Evolutionary conservation across 2,797 vertebrate species (phyloP).

Genomic region (Acridotheres tristis): DNA sequence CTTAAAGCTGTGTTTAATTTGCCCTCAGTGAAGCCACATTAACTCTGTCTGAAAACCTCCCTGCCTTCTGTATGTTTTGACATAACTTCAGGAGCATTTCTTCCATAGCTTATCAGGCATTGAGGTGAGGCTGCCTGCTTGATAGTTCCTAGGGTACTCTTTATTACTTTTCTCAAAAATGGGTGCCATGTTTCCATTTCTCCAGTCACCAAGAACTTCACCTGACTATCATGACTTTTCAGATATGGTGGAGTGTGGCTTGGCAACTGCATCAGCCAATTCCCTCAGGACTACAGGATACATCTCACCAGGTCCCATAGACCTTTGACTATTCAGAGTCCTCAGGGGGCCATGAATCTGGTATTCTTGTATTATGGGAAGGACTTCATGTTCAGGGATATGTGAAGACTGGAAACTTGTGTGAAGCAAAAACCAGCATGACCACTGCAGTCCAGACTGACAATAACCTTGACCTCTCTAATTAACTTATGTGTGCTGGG

Average conservation of each 20-base stretch:
- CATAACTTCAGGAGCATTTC: neutral
- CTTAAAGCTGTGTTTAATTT: neutral
- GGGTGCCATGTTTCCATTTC: neutral
- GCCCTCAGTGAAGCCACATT: neutral
- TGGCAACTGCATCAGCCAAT: neutral
- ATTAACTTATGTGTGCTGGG: neutral
- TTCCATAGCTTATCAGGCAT: neutral
- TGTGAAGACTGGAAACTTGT: neutral
- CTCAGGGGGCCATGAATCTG: no score
- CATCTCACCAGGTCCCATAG: neutral
- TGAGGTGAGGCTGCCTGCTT: neutral
- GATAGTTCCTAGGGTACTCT: neutral
- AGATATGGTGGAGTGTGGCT: neutral
- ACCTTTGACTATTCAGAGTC: neutral
- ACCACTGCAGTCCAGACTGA: neutral
- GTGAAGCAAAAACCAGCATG: neutral
- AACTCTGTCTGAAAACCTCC: neutral
- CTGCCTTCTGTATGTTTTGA: neutral
- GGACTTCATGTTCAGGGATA: neutral
- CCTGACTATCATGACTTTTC: neutral
- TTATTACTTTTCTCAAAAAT: neutral
- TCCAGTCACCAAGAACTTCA: neutral
- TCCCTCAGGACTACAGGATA: neutral
- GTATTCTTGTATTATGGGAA: neutral
- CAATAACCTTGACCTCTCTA: neutral